These are phyloP conservation scores for Aix galericulata DNA, from an alignment of 2,113 vertebrate species.

Conservation along the genomic window DNA sequence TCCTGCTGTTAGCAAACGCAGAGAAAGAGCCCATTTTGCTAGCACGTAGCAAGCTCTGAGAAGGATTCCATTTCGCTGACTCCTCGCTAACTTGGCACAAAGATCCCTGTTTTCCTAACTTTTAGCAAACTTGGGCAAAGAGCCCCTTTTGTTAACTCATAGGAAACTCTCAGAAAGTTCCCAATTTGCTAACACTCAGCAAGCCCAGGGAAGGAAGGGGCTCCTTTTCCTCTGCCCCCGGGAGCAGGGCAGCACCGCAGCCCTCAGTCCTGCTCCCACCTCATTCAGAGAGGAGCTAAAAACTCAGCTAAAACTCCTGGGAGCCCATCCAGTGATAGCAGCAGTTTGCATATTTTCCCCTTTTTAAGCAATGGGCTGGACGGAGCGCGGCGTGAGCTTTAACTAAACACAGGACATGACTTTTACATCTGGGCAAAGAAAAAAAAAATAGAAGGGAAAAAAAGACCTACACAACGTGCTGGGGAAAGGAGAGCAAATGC, in stretches of 20 bases:
- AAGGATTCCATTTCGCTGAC: background rate
- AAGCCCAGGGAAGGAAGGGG: background rate
- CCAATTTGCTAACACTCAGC: no score
- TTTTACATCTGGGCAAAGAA: background rate
- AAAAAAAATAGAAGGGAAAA: background rate
- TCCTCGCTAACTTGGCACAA: background rate
- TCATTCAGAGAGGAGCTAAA: background rate
- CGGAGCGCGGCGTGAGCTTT: background rate
- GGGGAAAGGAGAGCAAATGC: background rate
- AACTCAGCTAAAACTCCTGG: background rate
- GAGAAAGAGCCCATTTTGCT: background rate
- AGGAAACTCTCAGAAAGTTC: background rate
- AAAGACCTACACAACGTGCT: background rate
- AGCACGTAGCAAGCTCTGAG: no score
- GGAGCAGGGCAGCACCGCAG: background rate
- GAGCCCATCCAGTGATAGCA: conserved; percentile 19
- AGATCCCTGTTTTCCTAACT: background rate
- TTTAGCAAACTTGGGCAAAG: background rate
- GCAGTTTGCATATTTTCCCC: conserved; percentile 70
- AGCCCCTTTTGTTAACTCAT: background rate
- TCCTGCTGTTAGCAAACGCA: background rate
- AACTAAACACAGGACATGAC: background rate
- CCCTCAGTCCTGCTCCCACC: background rate
- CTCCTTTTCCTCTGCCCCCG: background rate
- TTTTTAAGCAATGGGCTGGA: conserved; percentile 65